These are phyloP conservation scores for Apantesis nais DNA, from an alignment of 2,888 invertebrate genomes.

Conservation along the genomic window DNA sequence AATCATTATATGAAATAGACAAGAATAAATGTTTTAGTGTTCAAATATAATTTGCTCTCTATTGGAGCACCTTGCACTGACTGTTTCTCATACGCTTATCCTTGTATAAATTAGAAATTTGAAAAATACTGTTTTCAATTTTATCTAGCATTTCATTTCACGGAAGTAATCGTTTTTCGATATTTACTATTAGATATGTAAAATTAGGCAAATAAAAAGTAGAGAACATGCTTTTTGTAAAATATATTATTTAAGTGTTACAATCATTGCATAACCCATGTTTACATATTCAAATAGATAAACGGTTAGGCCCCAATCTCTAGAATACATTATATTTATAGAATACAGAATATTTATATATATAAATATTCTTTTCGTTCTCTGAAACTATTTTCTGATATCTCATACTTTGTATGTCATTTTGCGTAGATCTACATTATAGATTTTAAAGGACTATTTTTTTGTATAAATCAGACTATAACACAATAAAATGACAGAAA, in stretches of 20 bases:
- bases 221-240: conserved; percentile 16
- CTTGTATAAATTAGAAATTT: neutral
- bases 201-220: neutral
- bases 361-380: too few species aligned
- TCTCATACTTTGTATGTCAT: neutral
- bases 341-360: too few species aligned
- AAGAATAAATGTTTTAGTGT: conserved; percentile 37
- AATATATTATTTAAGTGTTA: conserved; percentile 15
- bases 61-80: conserved; percentile 13
- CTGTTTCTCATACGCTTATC: conserved; percentile 3
- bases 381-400: neutral
- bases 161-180: neutral
- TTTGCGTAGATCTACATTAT: neutral
- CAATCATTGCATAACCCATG: conserved; percentile 8
- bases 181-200: neutral
- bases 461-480: too few species aligned
- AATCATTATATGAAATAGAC: conserved; percentile 47
- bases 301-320: neutral
- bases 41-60: conserved; percentile 19
- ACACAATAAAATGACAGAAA: neutral
- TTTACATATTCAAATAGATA: conserved; percentile 1
- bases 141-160: neutral
- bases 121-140: neutral
- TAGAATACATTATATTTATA: neutral
- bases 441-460: neutral